Base-by-base conservation (phyloP, 2,888 invertebrate species). In the Drosophila pseudotalamancana region DNA sequence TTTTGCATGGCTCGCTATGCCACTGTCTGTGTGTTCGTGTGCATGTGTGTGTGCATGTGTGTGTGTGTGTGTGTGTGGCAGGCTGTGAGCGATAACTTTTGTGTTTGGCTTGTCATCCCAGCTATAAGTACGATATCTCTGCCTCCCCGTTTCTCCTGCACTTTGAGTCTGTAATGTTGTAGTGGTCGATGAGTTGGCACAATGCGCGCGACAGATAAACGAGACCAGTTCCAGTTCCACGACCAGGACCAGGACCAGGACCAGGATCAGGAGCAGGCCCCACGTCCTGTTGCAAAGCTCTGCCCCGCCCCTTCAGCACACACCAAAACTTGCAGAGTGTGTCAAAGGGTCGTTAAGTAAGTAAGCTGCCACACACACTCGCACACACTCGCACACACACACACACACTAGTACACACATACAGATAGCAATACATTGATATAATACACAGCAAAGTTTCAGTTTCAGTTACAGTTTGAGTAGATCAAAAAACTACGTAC, bases 281-380 rank as follows among this genome's bases (percentile, higher is more conserved):
- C n/a, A n/a, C n/a, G n/a, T n/a, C n/a, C n/a, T n/a, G n/a, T n/a
- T n/a, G n/a, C n/a, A n/a, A n/a, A n/a, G n/a, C n/a, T n/a, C n/a
- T n/a, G n/a, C 6, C 29, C 19, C 32, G 31, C 57, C 37, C 43
- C 16, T 21, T 11, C 31, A 19, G 8, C 48, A 31, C 49, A 45
- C 48, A 19, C 37, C 35, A 35, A 54, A 59, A 42, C 40, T 43
- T 12, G 51, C 39, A 43, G 59, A 88, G 79, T 80, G 70, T 80
- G 71, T 73, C 84, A 83, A 80, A 80, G 81, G 87, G 71, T 86
- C 84, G 85, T 68, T 86, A 84, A 80, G 66, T 82, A 73, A 83
- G 73, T 70, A 65, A 73, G 68, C 73, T 74, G 78, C 64, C 67
- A 62, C 35, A 55, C 69, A 76, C 37, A 59, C 16, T 35, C 40